Evolutionary conservation across 2,797 vertebrate species (phyloP).

Genomic region (Hypotaenidia okinawae): DNA sequence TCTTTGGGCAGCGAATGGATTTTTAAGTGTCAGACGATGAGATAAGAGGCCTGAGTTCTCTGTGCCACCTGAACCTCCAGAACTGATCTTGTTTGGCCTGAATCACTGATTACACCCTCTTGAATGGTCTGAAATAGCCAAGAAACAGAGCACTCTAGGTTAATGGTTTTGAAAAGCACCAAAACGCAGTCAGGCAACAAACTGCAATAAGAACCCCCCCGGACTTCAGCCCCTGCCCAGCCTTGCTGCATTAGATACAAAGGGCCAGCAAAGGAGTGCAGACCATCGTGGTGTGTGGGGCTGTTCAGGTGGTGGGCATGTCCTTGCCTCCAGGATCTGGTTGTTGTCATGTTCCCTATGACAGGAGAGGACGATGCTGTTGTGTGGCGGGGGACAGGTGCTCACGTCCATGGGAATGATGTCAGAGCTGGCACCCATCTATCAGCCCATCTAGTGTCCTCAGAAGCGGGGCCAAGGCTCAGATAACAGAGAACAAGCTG

Average conservation of each 20-base stretch:
- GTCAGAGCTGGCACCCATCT: not conserved
- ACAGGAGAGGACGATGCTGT: fast-evolving
- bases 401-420: fast-evolving
- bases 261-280: not conserved
- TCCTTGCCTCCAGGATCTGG: not conserved
- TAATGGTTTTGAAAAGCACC: slow-evolving; percentile 12
- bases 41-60: slow-evolving; percentile 1
- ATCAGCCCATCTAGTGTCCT: not conserved
- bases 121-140: not conserved
- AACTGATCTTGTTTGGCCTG: not conserved
- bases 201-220: not conserved
- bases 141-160: not conserved
- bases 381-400: not conserved
- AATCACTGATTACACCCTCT: not conserved
- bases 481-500: not conserved
- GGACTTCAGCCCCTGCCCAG: not conserved
- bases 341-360: not conserved
- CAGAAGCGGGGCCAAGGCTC: slow-evolving; percentile 25
- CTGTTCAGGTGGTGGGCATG: not conserved
- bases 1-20: not conserved
- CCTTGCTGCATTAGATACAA: not conserved
- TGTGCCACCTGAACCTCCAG: slow-evolving; percentile 31
- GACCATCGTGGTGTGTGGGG: fast-evolving
- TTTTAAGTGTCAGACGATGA: slow-evolving; percentile 44
- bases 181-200: not conserved